Evolutionary conservation across 1,140 invertebrate species (phyloP).

Genomic region (Drosophila dunni): DNA sequence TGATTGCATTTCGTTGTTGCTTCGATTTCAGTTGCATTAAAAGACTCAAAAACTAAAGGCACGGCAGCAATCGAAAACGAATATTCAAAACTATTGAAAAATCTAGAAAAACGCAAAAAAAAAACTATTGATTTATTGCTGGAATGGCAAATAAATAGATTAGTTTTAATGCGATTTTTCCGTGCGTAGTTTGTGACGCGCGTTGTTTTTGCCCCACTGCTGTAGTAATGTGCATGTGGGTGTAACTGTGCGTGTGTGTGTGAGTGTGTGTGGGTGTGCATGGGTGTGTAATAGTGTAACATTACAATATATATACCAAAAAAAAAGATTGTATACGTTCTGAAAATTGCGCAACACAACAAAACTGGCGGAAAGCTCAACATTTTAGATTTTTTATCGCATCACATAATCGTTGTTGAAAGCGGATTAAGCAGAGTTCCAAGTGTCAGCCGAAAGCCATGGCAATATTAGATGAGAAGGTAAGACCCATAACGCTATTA

Average conservation of each 20-base stretch:
- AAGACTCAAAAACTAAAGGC: constrained; percentile 72
- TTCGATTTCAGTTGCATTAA: constrained; percentile 68
- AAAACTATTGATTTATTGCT: constrained; percentile 80
- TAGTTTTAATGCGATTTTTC: constrained; percentile 62
- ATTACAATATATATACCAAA: constrained; percentile 27
- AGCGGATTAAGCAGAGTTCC: constrained; percentile 42
- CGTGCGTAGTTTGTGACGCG: constrained; percentile 65
- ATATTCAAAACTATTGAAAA: constrained; percentile 45
- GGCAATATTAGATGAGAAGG: constrained; percentile 49
- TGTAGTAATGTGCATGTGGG: constrained; percentile 9
- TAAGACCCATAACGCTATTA: constrained; percentile 37
- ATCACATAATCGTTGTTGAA: constrained; percentile 6
- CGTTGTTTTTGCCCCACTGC: constrained; percentile 1
- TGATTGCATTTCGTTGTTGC: constrained; percentile 75
- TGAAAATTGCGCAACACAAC: constrained; percentile 42
- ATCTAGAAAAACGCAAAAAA: constrained; percentile 37
- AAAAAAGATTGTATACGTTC: neutral
- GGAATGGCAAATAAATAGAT: constrained; percentile 78
- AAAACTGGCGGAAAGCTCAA: neutral
- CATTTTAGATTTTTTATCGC: constrained; percentile 1
- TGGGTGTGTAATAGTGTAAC: constrained; percentile 48
- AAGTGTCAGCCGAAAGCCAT: constrained; percentile 25
- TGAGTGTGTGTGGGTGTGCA: constrained; percentile 29
- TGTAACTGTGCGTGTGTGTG: constrained; percentile 4
- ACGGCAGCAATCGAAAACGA: constrained; percentile 8